These are phyloP conservation scores for Tricholaema leucomelas DNA, from an alignment of 2,113 vertebrate genomes.

Conservation along the genomic window DNA sequence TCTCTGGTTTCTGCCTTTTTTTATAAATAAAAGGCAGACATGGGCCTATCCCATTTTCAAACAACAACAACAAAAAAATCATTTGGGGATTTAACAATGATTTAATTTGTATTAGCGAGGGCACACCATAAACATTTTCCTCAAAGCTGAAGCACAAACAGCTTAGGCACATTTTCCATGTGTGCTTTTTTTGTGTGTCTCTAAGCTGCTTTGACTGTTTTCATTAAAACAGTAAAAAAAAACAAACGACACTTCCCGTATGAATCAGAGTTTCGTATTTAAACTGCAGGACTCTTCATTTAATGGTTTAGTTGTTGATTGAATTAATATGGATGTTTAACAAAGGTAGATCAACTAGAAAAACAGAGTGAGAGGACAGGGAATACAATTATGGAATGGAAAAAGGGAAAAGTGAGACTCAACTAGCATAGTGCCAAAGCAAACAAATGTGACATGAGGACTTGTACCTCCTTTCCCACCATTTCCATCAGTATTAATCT, in stretches of 20 bases:
- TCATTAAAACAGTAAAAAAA: slow-evolving; percentile 59
- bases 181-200: slow-evolving; percentile 29
- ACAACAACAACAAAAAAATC: slow-evolving; percentile 16
- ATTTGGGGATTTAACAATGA: slow-evolving; percentile 36
- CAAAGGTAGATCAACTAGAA: background rate
- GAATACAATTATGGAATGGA: background rate
- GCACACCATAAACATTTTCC: slow-evolving; percentile 56
- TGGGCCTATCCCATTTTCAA: slow-evolving; percentile 1
- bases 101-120: slow-evolving; percentile 51
- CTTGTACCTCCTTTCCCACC: accelerated
- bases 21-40: background rate
- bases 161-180: slow-evolving; percentile 68
- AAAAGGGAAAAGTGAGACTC: background rate
- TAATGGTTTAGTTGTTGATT: slow-evolving; percentile 17
- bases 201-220: slow-evolving; percentile 42
- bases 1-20: slow-evolving; percentile 29
- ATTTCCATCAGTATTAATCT: background rate
- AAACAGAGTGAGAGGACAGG: background rate
- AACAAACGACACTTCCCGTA: slow-evolving; percentile 51
- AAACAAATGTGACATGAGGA: background rate
- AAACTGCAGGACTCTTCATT: slow-evolving; percentile 13
- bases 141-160: slow-evolving; percentile 51
- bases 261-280: slow-evolving; percentile 54
- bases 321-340: slow-evolving; percentile 13
- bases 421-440: background rate